Conservation (phyloP, 2,797 vertebrate species). For the Rousettus madagascariensis region DNA sequence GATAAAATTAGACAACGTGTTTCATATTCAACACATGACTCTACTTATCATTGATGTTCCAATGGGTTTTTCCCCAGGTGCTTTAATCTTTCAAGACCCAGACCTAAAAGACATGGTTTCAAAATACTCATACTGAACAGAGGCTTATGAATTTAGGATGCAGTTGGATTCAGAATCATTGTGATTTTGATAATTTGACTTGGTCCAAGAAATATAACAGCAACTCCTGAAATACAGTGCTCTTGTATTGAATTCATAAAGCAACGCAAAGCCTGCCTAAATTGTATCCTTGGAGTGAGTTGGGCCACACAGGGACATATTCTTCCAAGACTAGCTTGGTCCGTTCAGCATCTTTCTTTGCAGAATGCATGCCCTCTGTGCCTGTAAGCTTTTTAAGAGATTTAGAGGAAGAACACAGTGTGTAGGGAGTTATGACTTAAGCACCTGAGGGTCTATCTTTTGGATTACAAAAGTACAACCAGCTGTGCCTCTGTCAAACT, state of each 20-base stretch:
- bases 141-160: conserved; percentile 23
- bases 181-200: conserved; percentile 34
- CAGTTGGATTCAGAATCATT: conserved; percentile 21
- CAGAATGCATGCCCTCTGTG: not conserved
- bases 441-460: not conserved
- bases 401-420: not conserved
- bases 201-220: not conserved
- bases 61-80: not conserved
- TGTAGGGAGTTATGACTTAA: not conserved
- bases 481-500: conserved; percentile 16
- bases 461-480: conserved; percentile 3
- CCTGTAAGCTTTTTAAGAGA: not conserved
- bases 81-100: conserved; percentile 60
- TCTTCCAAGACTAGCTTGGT: not conserved
- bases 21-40: conserved; percentile 41
- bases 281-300: not conserved
- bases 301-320: not conserved
- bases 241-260: conserved; percentile 8
- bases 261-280: not conserved
- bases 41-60: conserved; percentile 26
- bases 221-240: not conserved
- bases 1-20: conserved; percentile 43
- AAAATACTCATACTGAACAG: conserved; percentile 28
- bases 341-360: not conserved
- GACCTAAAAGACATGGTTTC: conserved; percentile 41